Percentiles rank a stretch among this genome's conserved stretches.
phyloP scores from a whole-genome alignment of 2,888 invertebrate species.

The Pteria penguin region DNA sequence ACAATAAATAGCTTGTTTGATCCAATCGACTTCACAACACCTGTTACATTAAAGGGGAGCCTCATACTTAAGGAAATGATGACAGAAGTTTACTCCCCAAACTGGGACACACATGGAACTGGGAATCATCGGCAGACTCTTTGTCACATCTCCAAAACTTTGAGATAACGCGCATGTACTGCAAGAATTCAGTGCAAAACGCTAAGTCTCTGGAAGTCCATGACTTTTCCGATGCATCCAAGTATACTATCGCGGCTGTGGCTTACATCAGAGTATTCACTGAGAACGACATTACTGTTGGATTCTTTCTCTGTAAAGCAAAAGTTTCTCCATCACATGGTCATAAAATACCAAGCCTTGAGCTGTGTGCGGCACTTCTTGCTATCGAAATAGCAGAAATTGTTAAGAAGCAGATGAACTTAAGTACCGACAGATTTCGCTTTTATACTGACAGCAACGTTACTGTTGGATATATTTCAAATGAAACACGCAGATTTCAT shows the following conservation, averaged over 20 bases:
- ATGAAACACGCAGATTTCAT: slow-evolving; percentile 40
- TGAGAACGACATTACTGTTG: slow-evolving; percentile 16
- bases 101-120: slow-evolving; percentile 48
- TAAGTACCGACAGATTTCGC: slow-evolving; percentile 8
- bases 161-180: slow-evolving; percentile 38
- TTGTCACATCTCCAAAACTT: slow-evolving; percentile 28
- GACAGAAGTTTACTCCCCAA: not conserved
- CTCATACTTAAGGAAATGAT: slow-evolving; percentile 38
- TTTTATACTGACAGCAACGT: slow-evolving; percentile 51
- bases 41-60: slow-evolving; percentile 47
- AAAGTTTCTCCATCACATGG: slow-evolving; percentile 52
- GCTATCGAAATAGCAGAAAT: slow-evolving; percentile 44
- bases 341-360: slow-evolving; percentile 53
- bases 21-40: slow-evolving; percentile 52
- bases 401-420: slow-evolving; percentile 26
- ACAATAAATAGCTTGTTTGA: slow-evolving; percentile 53
- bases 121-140: slow-evolving; percentile 46
- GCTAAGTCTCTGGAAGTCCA: slow-evolving; percentile 23
- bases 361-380: slow-evolving; percentile 53
- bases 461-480: slow-evolving; percentile 47
- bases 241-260: slow-evolving; percentile 51
- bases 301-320: slow-evolving; percentile 55
- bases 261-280: slow-evolving; percentile 43
- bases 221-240: slow-evolving; percentile 56
- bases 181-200: not conserved